phyloP scores from a whole-genome alignment of 2,797 vertebrate species.

The Huso huso region DNA sequence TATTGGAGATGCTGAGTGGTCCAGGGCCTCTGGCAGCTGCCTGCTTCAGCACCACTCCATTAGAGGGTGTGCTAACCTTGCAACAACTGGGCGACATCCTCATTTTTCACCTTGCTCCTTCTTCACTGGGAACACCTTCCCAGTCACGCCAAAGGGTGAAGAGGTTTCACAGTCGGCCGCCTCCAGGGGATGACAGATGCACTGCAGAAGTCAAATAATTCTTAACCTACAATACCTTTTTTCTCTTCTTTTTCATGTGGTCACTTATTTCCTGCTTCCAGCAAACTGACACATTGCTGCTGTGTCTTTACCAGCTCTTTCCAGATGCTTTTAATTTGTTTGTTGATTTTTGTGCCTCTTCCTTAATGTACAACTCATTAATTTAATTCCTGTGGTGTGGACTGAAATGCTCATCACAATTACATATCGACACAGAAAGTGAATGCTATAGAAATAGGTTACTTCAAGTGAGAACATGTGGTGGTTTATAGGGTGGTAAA shows the following conservation, averaged over 20 bases:
- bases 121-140: constrained; percentile 52
- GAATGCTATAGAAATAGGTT: too few relatives aligned
- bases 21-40: constrained; percentile 50
- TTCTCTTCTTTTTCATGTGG: constrained; percentile 2
- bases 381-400: too few relatives aligned
- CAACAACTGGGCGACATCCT: constrained; percentile 77
- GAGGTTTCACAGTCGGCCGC: constrained; percentile 45
- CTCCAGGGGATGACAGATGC: constrained; percentile 28
- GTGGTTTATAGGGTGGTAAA: too few relatives aligned
- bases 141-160: constrained; percentile 58
- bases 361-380: too few relatives aligned
- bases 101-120: constrained; percentile 67
- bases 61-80: constrained; percentile 85
- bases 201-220: constrained; percentile 41
- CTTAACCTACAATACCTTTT: constrained; percentile 40
- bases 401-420: too few relatives aligned
- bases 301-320: constrained; percentile 33
- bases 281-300: too few relatives aligned
- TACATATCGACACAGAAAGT: too few relatives aligned
- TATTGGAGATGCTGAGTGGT: constrained; percentile 20
- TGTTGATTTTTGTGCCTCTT: too few relatives aligned
- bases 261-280: background rate
- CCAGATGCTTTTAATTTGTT: constrained; percentile 22
- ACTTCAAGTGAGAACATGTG: too few relatives aligned
- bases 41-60: constrained; percentile 59